Evolutionary conservation across 2,888 invertebrate species (phyloP).

Genomic region (Idaea biselata): DNA sequence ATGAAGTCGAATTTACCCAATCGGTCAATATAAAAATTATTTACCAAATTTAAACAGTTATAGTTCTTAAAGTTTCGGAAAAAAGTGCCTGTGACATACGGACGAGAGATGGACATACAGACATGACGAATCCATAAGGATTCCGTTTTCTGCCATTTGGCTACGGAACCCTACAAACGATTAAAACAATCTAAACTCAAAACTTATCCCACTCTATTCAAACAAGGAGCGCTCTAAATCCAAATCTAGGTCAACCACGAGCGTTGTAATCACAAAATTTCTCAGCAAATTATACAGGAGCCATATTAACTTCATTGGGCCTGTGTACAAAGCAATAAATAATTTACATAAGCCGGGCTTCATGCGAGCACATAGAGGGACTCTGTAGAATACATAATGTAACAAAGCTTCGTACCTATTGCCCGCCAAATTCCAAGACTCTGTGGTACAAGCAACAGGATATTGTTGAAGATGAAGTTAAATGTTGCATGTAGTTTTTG

Average conservation of each 20-base stretch:
- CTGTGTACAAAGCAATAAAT: slow-evolving; percentile 35
- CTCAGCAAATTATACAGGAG: slow-evolving; percentile 3
- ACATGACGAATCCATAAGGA: no score
- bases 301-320: slow-evolving; percentile 19
- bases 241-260: neutral
- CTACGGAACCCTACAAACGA: no score
- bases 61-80: no score
- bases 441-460: slow-evolving; percentile 36
- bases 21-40: no score
- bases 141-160: no score
- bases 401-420: slow-evolving; percentile 70
- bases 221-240: neutral
- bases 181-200: no score
- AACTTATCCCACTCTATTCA: neutral
- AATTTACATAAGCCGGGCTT: slow-evolving; percentile 37
- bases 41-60: no score
- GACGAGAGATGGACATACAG: no score
- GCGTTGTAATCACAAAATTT: neutral
- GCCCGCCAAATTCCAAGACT: slow-evolving; percentile 73
- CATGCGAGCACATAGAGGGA: slow-evolving; percentile 34
- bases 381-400: slow-evolving; percentile 72
- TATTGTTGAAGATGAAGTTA: neutral
- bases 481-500: neutral
- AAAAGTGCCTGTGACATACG: no score
- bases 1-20: no score